Evolutionary conservation across 2,113 vertebrate genomes (phyloP).

Genomic region (Chloropsis hardwickii): DNA sequence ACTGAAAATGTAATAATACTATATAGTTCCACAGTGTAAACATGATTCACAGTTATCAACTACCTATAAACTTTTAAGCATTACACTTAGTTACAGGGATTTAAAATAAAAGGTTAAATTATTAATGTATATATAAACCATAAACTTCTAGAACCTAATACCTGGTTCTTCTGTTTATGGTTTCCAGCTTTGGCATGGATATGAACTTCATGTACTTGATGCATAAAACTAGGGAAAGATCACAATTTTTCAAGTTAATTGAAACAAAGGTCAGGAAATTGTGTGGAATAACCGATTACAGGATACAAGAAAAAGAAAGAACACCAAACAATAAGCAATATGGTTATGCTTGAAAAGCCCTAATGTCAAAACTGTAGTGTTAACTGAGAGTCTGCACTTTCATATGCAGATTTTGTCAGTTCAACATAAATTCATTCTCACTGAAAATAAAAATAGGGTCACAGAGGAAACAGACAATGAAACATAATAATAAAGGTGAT

Average conservation of each 20-base stretch:
- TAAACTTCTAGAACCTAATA: not conserved
- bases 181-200: not conserved
- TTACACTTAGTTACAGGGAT: not conserved
- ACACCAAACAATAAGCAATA: not conserved
- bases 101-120: not conserved
- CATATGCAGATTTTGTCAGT: not conserved
- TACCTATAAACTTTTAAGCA: not conserved
- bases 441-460: not conserved
- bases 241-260: not conserved
- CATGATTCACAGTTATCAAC: not conserved
- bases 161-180: not conserved
- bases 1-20: not conserved
- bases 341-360: not conserved
- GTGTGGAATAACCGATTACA: not conserved
- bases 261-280: not conserved
- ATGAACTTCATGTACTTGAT: not conserved
- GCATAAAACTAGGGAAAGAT: not conserved
- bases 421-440: not conserved
- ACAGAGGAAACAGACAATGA: not conserved
- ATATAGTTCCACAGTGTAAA: not conserved
- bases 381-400: not conserved
- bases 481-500: not conserved
- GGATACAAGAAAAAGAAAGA: not conserved
- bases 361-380: not conserved
- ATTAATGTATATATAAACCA: not conserved